These are phyloP conservation scores for Palythoa grandiflora DNA, from an alignment of 92 coral and sea anemone species.

Conservation along the genomic window DNA sequence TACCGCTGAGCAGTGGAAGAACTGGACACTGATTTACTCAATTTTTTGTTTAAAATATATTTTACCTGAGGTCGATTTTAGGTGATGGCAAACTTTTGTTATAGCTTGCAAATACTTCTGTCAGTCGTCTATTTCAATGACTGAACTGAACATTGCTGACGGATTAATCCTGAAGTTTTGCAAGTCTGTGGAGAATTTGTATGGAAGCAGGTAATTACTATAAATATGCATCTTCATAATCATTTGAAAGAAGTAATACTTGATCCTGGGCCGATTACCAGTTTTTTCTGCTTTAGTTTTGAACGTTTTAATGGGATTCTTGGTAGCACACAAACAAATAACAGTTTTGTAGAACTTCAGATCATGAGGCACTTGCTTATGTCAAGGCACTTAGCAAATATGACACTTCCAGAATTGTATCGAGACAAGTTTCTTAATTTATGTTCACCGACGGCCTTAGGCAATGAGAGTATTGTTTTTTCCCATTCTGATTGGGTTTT, in stretches of 20 bases:
- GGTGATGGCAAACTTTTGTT: constrained; percentile 74
- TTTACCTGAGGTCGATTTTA: constrained; percentile 59
- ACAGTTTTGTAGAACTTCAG: constrained; percentile 67
- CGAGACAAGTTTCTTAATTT: constrained; percentile 56
- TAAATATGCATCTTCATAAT: constrained; percentile 63
- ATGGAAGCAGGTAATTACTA: constrained; percentile 49
- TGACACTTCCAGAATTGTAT: constrained; percentile 42
- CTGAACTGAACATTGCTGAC: constrained; percentile 60
- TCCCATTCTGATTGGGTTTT: constrained; percentile 50
- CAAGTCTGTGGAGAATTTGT: constrained; percentile 54
- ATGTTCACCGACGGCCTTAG: constrained; percentile 54
- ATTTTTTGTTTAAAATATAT: constrained; percentile 65
- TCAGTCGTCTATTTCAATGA: constrained; percentile 45
- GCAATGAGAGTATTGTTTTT: constrained; percentile 31
- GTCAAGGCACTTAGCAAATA: constrained; percentile 31
- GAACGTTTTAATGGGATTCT: constrained; percentile 56
- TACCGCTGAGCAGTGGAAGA: constrained; percentile 82
- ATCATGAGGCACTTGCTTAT: constrained; percentile 67
- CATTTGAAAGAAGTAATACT: constrained; percentile 59
- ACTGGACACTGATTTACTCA: constrained; percentile 80
- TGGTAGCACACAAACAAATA: constrained; percentile 64
- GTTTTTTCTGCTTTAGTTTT: constrained; percentile 71
- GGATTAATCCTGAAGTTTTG: constrained; percentile 52
- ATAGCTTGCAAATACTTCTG: constrained; percentile 65
- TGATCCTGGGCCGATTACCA: constrained; percentile 59